These are phyloP conservation scores for Mugil cephalus DNA, from an alignment of 2,113 vertebrate species.

Conservation along the genomic window DNA sequence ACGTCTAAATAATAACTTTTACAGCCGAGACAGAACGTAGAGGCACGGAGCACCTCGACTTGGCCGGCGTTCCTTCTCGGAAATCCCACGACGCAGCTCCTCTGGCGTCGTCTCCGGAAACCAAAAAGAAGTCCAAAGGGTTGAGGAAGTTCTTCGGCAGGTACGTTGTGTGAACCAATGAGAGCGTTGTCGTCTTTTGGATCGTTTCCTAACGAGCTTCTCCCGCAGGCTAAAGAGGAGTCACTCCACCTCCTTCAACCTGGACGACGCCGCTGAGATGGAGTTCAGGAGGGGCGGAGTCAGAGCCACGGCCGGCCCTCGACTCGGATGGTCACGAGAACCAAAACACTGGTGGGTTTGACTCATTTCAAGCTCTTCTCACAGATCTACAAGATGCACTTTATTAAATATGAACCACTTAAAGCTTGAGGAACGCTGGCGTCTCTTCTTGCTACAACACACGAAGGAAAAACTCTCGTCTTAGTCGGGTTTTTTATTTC, in stretches of 20 bases:
- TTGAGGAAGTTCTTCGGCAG: conserved; percentile 95
- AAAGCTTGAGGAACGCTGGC: too few species aligned
- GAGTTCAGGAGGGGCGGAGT: conserved; percentile 96
- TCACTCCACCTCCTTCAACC: conserved; percentile 94
- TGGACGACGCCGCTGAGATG: conserved; percentile 88
- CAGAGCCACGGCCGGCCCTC: conserved; percentile 93
- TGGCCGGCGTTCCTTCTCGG: conserved; percentile 84
- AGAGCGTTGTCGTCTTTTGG: not conserved
- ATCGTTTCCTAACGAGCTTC: conserved; percentile 31
- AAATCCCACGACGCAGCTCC: conserved; percentile 75
- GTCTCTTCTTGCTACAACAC: too few species aligned
- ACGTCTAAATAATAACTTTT: not conserved
- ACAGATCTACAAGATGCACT: too few species aligned
- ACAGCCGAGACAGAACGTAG: conserved; percentile 90
- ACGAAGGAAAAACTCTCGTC: too few species aligned
- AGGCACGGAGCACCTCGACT: conserved; percentile 90
- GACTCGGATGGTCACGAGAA: conserved; percentile 95
- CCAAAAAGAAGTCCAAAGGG: conserved; percentile 93
- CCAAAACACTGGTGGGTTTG: conserved; percentile 85
- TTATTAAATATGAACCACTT: too few species aligned
- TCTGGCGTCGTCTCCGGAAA: conserved; percentile 87
- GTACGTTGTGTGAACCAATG: conserved; percentile 54
- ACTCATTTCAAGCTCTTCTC: too few species aligned
- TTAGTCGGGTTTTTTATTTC: too few species aligned
- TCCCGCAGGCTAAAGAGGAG: conserved; percentile 90